These are phyloP conservation scores for Natator depressus DNA, from an alignment of 2,113 vertebrate genomes.

Conservation along the genomic window DNA sequence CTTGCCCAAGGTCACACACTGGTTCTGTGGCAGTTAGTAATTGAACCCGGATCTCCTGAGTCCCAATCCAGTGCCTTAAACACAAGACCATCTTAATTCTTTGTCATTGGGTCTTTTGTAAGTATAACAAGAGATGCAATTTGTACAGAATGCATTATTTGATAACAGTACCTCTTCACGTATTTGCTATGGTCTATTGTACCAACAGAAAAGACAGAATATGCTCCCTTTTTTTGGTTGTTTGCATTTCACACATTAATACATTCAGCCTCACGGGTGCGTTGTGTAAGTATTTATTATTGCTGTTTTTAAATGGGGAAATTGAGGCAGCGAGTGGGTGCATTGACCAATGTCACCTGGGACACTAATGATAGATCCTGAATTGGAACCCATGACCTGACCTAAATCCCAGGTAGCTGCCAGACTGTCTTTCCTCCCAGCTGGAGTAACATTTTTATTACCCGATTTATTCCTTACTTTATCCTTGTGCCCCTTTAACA, in stretches of 20 bases:
- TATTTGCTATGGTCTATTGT: not conserved
- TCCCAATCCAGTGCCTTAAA: not conserved
- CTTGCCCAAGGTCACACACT: not conserved
- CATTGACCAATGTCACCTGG: not conserved
- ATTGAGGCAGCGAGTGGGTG: not conserved
- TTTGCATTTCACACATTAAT: not conserved
- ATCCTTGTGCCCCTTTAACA: not conserved
- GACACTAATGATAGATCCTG: not conserved
- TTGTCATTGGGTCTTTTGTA: not conserved
- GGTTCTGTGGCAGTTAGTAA: not conserved
- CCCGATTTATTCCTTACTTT: conserved; percentile 33
- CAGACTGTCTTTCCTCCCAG: not conserved
- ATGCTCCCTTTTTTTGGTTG: not conserved
- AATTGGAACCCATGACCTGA: not conserved
- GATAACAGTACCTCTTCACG: not conserved
- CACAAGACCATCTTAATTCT: not conserved
- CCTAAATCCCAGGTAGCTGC: not conserved
- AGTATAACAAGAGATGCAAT: not conserved
- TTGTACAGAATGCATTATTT: not conserved
- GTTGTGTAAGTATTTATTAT: not conserved
- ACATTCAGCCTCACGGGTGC: not conserved
- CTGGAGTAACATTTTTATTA: not conserved
- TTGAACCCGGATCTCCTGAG: fast-evolving
- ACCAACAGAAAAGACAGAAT: not conserved
- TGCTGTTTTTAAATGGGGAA: not conserved